Percentiles rank a stretch among this genome's conserved stretches.
These are phyloP conservation scores for Cabera pusaria DNA, from an alignment of 2,888 invertebrate species.

Conservation along the genomic window DNA sequence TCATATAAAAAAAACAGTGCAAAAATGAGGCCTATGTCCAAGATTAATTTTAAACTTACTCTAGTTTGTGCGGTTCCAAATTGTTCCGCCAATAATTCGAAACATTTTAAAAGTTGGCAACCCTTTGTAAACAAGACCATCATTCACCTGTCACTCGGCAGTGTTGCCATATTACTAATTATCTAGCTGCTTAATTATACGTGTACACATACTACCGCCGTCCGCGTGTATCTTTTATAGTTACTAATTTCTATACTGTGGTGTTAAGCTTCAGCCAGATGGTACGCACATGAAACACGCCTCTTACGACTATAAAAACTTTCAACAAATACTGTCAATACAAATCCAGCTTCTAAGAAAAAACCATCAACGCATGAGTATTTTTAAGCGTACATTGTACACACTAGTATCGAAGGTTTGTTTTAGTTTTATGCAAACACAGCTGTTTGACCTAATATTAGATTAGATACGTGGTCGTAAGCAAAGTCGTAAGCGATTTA, in stretches of 20 bases:
- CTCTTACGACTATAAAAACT: slow-evolving; percentile 7
- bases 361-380: no score
- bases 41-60: slow-evolving; percentile 18
- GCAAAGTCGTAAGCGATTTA: slow-evolving; percentile 7
- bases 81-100: slow-evolving; percentile 8
- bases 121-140: slow-evolving; percentile 21
- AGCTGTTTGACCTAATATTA: slow-evolving; percentile 18
- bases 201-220: slow-evolving; percentile 1
- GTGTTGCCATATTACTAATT: slow-evolving; percentile 11
- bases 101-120: slow-evolving; percentile 19
- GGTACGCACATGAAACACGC: slow-evolving; percentile 10
- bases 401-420: slow-evolving; percentile 6
- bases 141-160: slow-evolving; percentile 17
- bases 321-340: slow-evolving; percentile 7
- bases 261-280: slow-evolving; percentile 8
- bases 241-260: no score
- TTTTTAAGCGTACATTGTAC: no score
- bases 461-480: slow-evolving; percentile 1
- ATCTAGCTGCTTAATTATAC: slow-evolving; percentile 13
- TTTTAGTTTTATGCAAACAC: slow-evolving; percentile 12
- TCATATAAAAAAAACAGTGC: no score
- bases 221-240: background rate
- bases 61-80: slow-evolving; percentile 12
- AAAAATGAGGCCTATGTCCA: slow-evolving; percentile 3
- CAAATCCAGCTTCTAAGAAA: background rate